Conservation (phyloP, 2,888 invertebrate species). For the Drosophila dives region DNA sequence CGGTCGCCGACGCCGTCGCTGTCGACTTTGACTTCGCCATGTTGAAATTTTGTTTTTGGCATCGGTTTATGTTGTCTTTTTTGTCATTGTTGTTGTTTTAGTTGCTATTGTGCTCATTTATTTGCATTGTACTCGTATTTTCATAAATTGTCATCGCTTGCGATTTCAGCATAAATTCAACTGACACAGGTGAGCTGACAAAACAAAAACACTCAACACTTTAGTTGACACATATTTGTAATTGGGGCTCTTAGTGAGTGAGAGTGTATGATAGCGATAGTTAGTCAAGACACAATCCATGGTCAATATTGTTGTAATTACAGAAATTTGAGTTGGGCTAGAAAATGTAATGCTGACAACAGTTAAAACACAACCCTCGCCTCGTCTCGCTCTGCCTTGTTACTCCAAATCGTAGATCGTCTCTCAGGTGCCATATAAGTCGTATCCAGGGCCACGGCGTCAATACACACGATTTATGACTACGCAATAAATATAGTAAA, state of each 20-base stretch:
- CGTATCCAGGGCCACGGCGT: conserved; percentile 34
- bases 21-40: conserved; percentile 43
- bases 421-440: conserved; percentile 7
- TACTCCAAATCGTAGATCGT: background rate
- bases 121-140: conserved; percentile 35
- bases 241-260: conserved; percentile 21
- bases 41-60: conserved; percentile 49
- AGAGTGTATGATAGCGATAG: background rate
- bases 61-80: conserved; percentile 42
- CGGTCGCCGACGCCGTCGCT: conserved; percentile 7
- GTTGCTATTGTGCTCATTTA: conserved; percentile 27
- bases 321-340: conserved; percentile 10
- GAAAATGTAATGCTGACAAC: conserved; percentile 23
- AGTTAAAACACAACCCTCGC: conserved; percentile 1
- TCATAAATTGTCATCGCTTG: conserved; percentile 51
- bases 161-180: conserved; percentile 71
- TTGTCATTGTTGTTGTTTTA: conserved; percentile 11
- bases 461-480: conserved; percentile 49
- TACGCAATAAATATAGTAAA: background rate
- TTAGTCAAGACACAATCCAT: conserved; percentile 21
- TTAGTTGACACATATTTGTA: conserved; percentile 60
- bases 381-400: too few relatives aligned
- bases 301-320: conserved; percentile 29
- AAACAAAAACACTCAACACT: conserved; percentile 37
- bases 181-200: conserved; percentile 64